Evolutionary conservation across 2,888 invertebrate genomes (phyloP), one percentile per base, ranked within the genome.

Genomic region (Netelia fuscicornis): DNA sequence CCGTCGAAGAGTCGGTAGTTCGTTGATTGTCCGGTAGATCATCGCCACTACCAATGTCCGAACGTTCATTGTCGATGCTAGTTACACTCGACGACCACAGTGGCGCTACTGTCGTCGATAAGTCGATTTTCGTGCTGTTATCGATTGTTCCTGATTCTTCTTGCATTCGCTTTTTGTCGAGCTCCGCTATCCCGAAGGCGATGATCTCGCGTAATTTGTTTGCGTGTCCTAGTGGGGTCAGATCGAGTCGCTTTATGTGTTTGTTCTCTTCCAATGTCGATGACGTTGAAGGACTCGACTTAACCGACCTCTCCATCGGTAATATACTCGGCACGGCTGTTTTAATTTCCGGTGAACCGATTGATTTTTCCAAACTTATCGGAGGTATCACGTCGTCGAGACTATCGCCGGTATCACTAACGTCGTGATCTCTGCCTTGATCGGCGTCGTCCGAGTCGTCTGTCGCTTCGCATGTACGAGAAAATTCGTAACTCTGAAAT

Each of bases 401-500:
- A 10, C 70, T 71, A 13, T 82, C 81, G 6, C 82, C 79, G 1
- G 74, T 79, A 20, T 68, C 80, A 3, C 58, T 58, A 20, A 58
- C 20, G 17, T 81, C 52, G 80, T 84, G 44, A 25, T 76, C 60
- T 42, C 67, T 60, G 11, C 44, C 52, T 0, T 75, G 10, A 20
- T 58, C 64, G 60, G 62, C 62, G 8, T 72, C 78, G 1, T 90
- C 89, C 3, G 77, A 86, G 2, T 88, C 87, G 25, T 89, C 91
- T 23, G 89, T 90, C 44, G 89, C 89, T 64, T 90, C 91, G 74
- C 93, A 93, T 56, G 87, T 89, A 44, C 88, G 87, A 0, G 92
- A 88, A 52, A 93, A 91, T 60, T 87, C 90, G 82, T 93, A 93
- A 84, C 88, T 92, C 92, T 93, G 85, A 20, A 89, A 90, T 75